Evolutionary conservation across 2,888 invertebrate species (phyloP).

Genomic region (Cataglyphis albicans): DNA sequence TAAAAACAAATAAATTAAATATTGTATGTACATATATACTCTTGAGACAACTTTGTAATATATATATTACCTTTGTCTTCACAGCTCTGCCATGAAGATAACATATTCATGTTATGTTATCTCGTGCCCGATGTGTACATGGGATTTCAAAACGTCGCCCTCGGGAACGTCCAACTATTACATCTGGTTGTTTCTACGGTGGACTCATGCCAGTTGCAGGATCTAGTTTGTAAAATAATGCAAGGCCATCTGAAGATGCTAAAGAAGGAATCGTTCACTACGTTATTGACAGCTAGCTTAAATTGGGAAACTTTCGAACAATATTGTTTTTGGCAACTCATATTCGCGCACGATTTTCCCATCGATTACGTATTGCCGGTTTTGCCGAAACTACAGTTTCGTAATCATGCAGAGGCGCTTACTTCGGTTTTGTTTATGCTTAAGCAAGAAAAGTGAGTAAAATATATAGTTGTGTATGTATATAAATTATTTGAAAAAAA

Average conservation of each 20-base stretch:
- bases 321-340: conserved; percentile 98
- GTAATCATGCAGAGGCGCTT: conserved; percentile 96
- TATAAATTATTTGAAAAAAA: no score
- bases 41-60: neutral
- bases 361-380: conserved; percentile 95
- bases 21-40: neutral
- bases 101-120: conserved; percentile 95
- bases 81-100: conserved; percentile 94
- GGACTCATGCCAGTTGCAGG: conserved; percentile 96
- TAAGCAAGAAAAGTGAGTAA: conserved; percentile 93
- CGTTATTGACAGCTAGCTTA: conserved; percentile 93
- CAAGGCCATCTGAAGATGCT: conserved; percentile 95
- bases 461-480: conserved; percentile 2
- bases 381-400: conserved; percentile 92
- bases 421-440: conserved; percentile 96
- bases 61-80: conserved; percentile 56
- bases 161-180: conserved; percentile 95
- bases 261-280: conserved; percentile 91
- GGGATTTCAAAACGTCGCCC: conserved; percentile 94
- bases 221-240: conserved; percentile 95
- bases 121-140: conserved; percentile 96
- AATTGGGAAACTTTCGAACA: conserved; percentile 99
- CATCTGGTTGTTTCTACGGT: conserved; percentile 96
- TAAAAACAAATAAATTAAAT: conserved; percentile 45
- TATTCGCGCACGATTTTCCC: conserved; percentile 97